Evolutionary conservation across 1,140 invertebrate species (phyloP), one percentile per base, ranked within the genome.

Genomic region (Medauroidea extradentata): DNA sequence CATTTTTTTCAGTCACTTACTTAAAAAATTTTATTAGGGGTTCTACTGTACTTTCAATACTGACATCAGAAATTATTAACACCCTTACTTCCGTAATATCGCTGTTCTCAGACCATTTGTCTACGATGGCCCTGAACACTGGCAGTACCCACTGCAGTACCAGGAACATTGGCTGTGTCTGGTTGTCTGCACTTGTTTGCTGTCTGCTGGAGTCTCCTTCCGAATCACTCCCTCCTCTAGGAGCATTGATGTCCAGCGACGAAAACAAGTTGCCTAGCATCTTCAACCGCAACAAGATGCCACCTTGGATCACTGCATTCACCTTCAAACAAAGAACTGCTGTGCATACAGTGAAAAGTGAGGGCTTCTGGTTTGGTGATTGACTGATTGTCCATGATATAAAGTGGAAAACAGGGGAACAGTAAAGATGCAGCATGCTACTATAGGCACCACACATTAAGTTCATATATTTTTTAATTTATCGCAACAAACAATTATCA

Each of bases 241-340:
- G 56, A 16, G 65, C 7, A 69, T 71, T 59, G 62, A 65, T 67
- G 63, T 89, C 82, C 0, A 93, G 71, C 1, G 85, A 84, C 1
- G 81, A 78, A 66, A 90, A 85, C 43, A 92, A 76, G 59, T 81
- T 86, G 0, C 85, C 81, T 2, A 88, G 73, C 80, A 91, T 88
- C 67, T 85, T 86, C 7, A 91, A 70, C 42, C 81, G 73, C 53
- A 81, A 75, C 24, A 83, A 69, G 19, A 82, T 74, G 21, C 74
- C 66, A 27, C 75, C 74, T 60, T 77, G 79, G 8, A 73, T 68
- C 7, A 76, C 62, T 27, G 73, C 72, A 23, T 74, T 75, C 57
- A 71, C 75, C 79, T 83, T 62, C 25, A 71, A 39, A 1, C 0
- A 42, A 53, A 23, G 2, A 21, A 7, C 8, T 24, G 16, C n/a